These are phyloP conservation scores for Cololabis saira DNA, from an alignment of 2,113 vertebrate species.

Conservation along the genomic window DNA sequence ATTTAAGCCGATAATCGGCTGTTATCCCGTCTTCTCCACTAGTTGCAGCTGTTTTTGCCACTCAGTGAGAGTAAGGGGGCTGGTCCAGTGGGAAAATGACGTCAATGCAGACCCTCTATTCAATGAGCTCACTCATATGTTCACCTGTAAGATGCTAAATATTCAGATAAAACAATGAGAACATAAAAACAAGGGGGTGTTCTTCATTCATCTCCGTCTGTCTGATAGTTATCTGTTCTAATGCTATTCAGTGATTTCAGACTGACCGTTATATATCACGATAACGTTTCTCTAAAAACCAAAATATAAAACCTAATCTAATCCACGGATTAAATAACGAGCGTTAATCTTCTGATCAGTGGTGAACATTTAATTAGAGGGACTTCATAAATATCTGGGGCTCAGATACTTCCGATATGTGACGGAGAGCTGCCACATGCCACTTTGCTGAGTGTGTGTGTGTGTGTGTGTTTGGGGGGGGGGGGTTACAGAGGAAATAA, in stretches of 20 bases:
- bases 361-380: conserved; percentile 45
- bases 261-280: conserved; percentile 19
- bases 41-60: no score
- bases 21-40: no score
- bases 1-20: no score
- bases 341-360: conserved; percentile 13
- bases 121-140: no score
- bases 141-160: no score
- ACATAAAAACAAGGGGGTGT: neutral
- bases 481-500: conserved; percentile 30
- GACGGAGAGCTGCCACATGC: conserved; percentile 48
- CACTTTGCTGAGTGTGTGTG: conserved; percentile 31
- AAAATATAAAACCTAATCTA: conserved; percentile 9
- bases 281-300: conserved; percentile 4
- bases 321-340: conserved; percentile 20
- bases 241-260: neutral
- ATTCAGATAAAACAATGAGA: no score
- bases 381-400: conserved; percentile 15
- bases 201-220: neutral
- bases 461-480: conserved; percentile 27
- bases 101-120: no score
- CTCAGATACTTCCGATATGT: conserved; percentile 14
- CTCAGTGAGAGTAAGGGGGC: no score
- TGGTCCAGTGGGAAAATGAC: no score
- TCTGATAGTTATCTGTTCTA: conserved; percentile 7